Percentiles rank a stretch among this genome's conserved stretches.
These are phyloP conservation scores for Malachius bipustulatus DNA, from an alignment of 2,888 invertebrate species.

Conservation along the genomic window DNA sequence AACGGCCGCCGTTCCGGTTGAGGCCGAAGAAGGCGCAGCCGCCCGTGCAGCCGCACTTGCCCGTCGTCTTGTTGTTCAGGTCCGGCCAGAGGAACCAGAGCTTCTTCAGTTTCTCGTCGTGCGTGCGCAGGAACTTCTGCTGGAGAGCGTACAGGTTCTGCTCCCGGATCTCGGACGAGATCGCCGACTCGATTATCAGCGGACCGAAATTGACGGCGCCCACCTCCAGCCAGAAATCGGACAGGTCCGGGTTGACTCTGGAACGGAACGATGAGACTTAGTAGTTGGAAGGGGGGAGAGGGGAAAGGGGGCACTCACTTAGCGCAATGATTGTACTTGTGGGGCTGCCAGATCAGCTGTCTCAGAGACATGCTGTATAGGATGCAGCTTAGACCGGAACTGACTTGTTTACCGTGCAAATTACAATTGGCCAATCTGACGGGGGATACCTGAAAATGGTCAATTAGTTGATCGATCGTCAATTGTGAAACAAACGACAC, in stretches of 20 bases:
- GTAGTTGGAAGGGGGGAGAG: too few relatives aligned
- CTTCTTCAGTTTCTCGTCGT: constrained; percentile 74
- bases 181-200: constrained; percentile 77
- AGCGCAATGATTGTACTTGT: constrained; percentile 32
- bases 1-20: constrained; percentile 77
- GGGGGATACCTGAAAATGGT: constrained; percentile 63
- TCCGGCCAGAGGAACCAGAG: constrained; percentile 94
- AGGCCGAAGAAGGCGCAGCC: constrained; percentile 91
- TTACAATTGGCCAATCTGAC: constrained; percentile 84
- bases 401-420: constrained; percentile 85
- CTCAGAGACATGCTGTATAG: constrained; percentile 39
- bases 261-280: too few relatives aligned
- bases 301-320: too few relatives aligned
- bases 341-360: constrained; percentile 35
- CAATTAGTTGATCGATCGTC: too few relatives aligned
- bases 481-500: constrained; percentile 12
- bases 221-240: constrained; percentile 83
- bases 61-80: constrained; percentile 45
- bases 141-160: constrained; percentile 66
- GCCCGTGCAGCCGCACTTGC: constrained; percentile 89
- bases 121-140: constrained; percentile 67
- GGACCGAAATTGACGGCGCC: constrained; percentile 86
- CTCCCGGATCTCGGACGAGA: constrained; percentile 57
- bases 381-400: constrained; percentile 78
- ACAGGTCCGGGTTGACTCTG: constrained; percentile 32